Conservation (phyloP, 1,140 invertebrate species). For the Philaenus spumarius region DNA sequence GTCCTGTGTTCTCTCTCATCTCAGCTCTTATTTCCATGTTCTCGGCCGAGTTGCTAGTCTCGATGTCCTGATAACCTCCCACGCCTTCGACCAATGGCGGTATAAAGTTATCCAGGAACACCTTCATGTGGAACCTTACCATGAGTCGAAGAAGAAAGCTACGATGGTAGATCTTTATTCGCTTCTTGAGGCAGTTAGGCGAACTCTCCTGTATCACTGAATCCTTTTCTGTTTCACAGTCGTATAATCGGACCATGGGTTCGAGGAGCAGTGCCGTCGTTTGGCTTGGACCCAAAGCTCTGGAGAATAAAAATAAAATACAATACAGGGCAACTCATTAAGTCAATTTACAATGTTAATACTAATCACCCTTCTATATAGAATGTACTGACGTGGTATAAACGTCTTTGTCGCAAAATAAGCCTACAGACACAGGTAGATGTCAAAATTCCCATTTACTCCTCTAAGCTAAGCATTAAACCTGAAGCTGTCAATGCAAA, state of each 20-base stretch:
- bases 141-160: constrained; percentile 91
- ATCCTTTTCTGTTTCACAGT: constrained; percentile 42
- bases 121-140: constrained; percentile 73
- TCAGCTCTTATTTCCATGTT: constrained; percentile 34
- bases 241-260: constrained; percentile 72
- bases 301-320: constrained; percentile 29
- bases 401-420: no score
- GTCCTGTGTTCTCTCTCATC: constrained; percentile 21
- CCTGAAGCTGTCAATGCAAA: no score
- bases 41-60: background rate
- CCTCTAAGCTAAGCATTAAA: no score
- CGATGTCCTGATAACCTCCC: constrained; percentile 60
- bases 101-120: constrained; percentile 85
- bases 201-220: constrained; percentile 34
- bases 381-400: no score
- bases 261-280: constrained; percentile 63
- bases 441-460: no score
- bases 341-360: no score
- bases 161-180: constrained; percentile 87
- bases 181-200: constrained; percentile 44
- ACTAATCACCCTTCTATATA: no score
- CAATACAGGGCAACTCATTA: no score
- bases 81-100: constrained; percentile 90
- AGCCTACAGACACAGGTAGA: no score
- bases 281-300: constrained; percentile 62